These are phyloP conservation scores for Lasioglossum malachurum DNA, from an alignment of 2,888 invertebrate species.

Conservation along the genomic window DNA sequence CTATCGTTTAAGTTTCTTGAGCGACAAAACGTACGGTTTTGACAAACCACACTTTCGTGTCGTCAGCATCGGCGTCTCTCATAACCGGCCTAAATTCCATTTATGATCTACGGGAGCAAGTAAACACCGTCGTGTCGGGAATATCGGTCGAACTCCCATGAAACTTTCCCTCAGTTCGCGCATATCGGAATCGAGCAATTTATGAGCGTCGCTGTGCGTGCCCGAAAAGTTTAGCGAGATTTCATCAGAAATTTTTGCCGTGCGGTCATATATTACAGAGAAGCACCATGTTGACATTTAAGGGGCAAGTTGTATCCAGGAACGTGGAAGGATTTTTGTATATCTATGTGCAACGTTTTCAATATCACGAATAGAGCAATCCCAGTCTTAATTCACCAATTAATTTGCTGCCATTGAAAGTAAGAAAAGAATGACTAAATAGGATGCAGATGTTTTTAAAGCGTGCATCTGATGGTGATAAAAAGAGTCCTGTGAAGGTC, in stretches of 20 bases:
- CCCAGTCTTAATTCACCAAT: no score
- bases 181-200: conserved; percentile 50
- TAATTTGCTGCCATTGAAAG: no score
- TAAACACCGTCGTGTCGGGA: conserved; percentile 31
- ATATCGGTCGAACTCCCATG: conserved; percentile 31
- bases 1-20: background rate
- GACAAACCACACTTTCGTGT: background rate
- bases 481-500: no score
- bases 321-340: background rate
- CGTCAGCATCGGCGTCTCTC: conserved; percentile 1
- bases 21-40: background rate
- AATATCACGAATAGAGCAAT: no score
- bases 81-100: conserved; percentile 25
- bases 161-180: conserved; percentile 30
- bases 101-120: conserved; percentile 20
- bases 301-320: background rate
- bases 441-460: no score
- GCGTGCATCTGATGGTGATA: no score
- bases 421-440: no score
- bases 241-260: conserved; percentile 32
- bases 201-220: conserved; percentile 37
- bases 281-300: background rate
- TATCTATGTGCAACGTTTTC: no score
- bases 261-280: conserved; percentile 15
- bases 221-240: conserved; percentile 42